Base-by-base conservation (phyloP, 2,888 invertebrate species). In the Laothoe populi region DNA sequence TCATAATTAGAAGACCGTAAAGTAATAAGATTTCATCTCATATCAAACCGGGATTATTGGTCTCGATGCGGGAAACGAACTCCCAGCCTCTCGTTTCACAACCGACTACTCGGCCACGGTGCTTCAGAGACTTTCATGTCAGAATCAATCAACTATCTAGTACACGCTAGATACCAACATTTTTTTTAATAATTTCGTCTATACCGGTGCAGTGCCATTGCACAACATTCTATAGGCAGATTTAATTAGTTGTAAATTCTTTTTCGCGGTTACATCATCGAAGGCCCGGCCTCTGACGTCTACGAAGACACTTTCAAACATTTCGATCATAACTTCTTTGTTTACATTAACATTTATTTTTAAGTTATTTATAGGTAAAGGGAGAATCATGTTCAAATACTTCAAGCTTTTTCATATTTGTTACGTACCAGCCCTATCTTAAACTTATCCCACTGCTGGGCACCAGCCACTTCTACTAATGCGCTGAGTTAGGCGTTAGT, bases 231-330 rank as follows among this genome's bases (percentile, higher is more conserved):
- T 84, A 90, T 89, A 88, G 90, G 90, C 82, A 88, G 83, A 90
- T 90, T 91, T 92, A 92, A 92, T 92, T 91, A 90, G 84, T 80
- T 85, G 81, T 84, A 82, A 85, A 87, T 84, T 84, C 78, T 82
- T 86, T 89, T 89, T 88, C 83, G 83, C 82, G 70, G 81, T 90
- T 89, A 78, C 89, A 81, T 86, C 90, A 88, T 73, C 74, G 65
- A 61, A 66, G 71, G 66, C 66, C 72, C 64, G 59, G 67, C 48
- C 48, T 53, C 60, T 53, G 42, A 53, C 40, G 26, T 26, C 53
- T 61, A 42, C 42, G 42, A 49, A 61, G 42, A 68, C 63, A 60
- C 67, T 71, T 72, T 75, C 73, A 72, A 70, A 46, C 40, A 48
- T 24, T 11, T 65, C 70, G 62, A 64, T 42, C 1, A 19, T 11